These are phyloP conservation scores for Bhutanitis thaidina DNA, from an alignment of 2,888 invertebrate species.

Conservation along the genomic window DNA sequence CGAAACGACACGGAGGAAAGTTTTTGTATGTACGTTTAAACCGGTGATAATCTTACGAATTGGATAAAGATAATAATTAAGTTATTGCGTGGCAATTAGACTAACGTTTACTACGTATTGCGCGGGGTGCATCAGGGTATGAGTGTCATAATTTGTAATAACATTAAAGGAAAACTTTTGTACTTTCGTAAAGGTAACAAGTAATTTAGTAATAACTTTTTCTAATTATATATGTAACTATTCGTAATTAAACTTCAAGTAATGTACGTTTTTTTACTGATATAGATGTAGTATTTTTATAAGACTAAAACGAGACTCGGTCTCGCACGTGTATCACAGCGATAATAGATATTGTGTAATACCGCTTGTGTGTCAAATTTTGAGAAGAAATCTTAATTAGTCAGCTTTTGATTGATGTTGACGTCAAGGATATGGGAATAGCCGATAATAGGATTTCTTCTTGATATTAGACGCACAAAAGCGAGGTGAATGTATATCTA, in stretches of 20 bases:
- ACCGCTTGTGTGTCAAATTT: slow-evolving; percentile 47
- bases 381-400: slow-evolving; percentile 47
- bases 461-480: slow-evolving; percentile 42
- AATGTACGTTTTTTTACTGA: slow-evolving; percentile 74
- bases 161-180: slow-evolving; percentile 56
- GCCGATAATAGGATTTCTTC: slow-evolving; percentile 43
- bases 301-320: slow-evolving; percentile 55
- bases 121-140: slow-evolving; percentile 80
- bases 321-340: slow-evolving; percentile 77
- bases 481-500: slow-evolving; percentile 54
- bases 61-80: slow-evolving; percentile 72
- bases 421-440: slow-evolving; percentile 20
- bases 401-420: slow-evolving; percentile 10
- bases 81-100: slow-evolving; percentile 74
- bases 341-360: slow-evolving; percentile 71
- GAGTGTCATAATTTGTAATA: slow-evolving; percentile 76
- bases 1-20: slow-evolving; percentile 16
- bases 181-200: slow-evolving; percentile 72
- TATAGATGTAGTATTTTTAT: slow-evolving; percentile 76
- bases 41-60: slow-evolving; percentile 75
- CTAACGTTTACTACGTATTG: slow-evolving; percentile 64
- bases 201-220: slow-evolving; percentile 70
- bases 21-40: slow-evolving; percentile 28
- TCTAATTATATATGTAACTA: slow-evolving; percentile 64
- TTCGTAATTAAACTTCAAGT: slow-evolving; percentile 64